Evolutionary conservation across 1,140 invertebrate species (phyloP).

Genomic region (Zophobas morio): DNA sequence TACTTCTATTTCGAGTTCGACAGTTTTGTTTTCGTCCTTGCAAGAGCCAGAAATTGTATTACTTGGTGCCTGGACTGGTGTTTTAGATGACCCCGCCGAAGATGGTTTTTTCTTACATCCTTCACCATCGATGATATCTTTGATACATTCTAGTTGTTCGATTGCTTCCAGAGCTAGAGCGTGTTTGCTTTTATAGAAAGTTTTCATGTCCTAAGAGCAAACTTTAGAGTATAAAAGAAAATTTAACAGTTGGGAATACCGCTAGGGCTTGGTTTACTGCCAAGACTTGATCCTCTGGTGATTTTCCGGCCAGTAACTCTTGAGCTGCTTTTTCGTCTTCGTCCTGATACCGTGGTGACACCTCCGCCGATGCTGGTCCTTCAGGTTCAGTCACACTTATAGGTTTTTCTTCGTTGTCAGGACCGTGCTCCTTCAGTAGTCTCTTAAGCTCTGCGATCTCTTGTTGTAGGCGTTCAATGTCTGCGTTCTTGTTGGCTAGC

Average conservation of each 20-base stretch:
- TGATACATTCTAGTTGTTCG: conserved; percentile 59
- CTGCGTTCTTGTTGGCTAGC: conserved; percentile 67
- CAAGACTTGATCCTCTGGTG: conserved; percentile 18
- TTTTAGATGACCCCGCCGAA: conserved; percentile 52
- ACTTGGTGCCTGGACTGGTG: conserved; percentile 1
- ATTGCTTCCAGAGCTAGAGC: conserved; percentile 57
- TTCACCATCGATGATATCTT: conserved; percentile 57
- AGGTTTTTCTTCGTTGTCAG: conserved; percentile 28
- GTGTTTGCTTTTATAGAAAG: conserved; percentile 56
- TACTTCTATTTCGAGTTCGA: conserved; percentile 58
- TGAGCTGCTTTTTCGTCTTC: conserved; percentile 18
- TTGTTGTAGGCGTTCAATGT: conserved; percentile 67
- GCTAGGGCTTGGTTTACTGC: conserved; percentile 1
- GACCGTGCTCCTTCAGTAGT: conserved; percentile 21
- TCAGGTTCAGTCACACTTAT: not conserved
- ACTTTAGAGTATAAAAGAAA: not conserved
- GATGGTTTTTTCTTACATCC: conserved; percentile 49
- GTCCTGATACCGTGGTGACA: too few species aligned
- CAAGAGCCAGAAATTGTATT: not conserved
- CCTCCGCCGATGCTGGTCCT: not conserved
- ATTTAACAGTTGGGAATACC: not conserved
- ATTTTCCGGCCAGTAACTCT: conserved; percentile 26
- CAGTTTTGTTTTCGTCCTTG: conserved; percentile 53
- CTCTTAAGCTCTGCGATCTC: conserved; percentile 64
- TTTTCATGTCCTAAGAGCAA: conserved; percentile 43